Conservation (phyloP, 2,888 invertebrate genomes). For the Cheilosia pagana region DNA sequence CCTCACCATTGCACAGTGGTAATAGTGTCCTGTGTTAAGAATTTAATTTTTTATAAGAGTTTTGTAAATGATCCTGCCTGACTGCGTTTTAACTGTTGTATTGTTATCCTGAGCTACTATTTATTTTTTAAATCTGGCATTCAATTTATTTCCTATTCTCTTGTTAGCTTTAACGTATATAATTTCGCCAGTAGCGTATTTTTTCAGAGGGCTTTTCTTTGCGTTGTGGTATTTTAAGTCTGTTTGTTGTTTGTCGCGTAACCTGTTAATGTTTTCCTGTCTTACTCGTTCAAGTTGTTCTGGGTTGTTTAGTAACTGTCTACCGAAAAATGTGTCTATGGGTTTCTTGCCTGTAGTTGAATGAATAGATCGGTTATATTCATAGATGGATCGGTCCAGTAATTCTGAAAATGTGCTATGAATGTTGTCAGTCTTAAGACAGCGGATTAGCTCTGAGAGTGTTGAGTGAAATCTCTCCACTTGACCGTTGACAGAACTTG, state of each 20-base stretch:
- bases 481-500: conserved; percentile 34
- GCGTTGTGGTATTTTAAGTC: conserved; percentile 56
- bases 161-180: conserved; percentile 32
- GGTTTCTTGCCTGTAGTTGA: conserved; percentile 36
- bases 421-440: conserved; percentile 31
- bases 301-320: conserved; percentile 22
- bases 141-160: conserved; percentile 13
- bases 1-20: conserved; percentile 34
- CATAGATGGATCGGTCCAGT: conserved; percentile 45
- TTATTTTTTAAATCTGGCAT: conserved; percentile 27
- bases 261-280: conserved; percentile 32
- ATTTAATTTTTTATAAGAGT: neutral
- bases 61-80: too few relatives aligned
- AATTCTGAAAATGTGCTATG: conserved; percentile 40
- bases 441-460: conserved; percentile 54
- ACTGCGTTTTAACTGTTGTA: too few relatives aligned
- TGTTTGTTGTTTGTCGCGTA: conserved; percentile 50
- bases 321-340: conserved; percentile 38
- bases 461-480: conserved; percentile 50
- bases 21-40: conserved; percentile 16
- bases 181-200: conserved; percentile 31
- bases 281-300: conserved; percentile 27
- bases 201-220: conserved; percentile 44
- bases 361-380: conserved; percentile 37
- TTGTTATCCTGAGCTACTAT: neutral